Percentiles rank a stretch among this genome's conserved stretches.
These are phyloP conservation scores for Frieseomelitta varia DNA, from an alignment of 1,140 invertebrate genomes.

Conservation along the genomic window DNA sequence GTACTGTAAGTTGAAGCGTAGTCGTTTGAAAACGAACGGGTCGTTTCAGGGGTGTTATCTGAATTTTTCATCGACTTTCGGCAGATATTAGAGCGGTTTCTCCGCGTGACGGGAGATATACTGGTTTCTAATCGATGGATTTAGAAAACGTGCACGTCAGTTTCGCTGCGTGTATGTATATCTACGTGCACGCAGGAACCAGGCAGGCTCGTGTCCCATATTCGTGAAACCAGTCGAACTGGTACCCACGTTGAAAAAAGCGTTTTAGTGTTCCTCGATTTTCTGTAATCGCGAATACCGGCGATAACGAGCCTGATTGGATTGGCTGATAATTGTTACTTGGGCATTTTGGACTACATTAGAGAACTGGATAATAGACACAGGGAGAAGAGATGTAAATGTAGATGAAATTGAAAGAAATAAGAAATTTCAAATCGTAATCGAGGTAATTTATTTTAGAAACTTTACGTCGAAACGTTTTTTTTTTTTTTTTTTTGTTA, in stretches of 20 bases:
- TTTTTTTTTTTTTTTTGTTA: too few relatives aligned
- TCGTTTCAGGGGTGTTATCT: not conserved
- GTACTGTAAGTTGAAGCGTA: not conserved
- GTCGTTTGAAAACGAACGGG: not conserved
- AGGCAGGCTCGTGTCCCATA: slow-evolving; percentile 30
- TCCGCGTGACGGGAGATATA: slow-evolving; percentile 14
- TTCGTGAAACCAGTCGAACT: slow-evolving; percentile 44
- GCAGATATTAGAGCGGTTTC: not conserved
- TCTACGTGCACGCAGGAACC: slow-evolving; percentile 19
- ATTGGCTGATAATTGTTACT: not conserved
- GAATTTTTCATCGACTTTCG: slow-evolving; percentile 20
- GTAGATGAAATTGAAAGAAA: not conserved
- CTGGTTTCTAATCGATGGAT: slow-evolving; percentile 25
- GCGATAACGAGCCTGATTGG: not conserved
- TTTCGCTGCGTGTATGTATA: not conserved
- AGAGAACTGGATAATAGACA: not conserved
- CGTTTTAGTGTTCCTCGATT: slow-evolving; percentile 16
- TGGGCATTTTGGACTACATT: not conserved
- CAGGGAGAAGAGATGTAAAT: not conserved
- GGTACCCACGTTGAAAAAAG: slow-evolving; percentile 7
- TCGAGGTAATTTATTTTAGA: too few relatives aligned
- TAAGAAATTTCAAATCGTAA: too few relatives aligned
- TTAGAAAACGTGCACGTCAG: slow-evolving; percentile 34
- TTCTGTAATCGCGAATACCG: not conserved
- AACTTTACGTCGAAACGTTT: too few relatives aligned